Percentiles rank a stretch among this genome's conserved stretches.
These are phyloP conservation scores for Syritta pipiens DNA, from an alignment of 2,888 invertebrate genomes.

Conservation along the genomic window DNA sequence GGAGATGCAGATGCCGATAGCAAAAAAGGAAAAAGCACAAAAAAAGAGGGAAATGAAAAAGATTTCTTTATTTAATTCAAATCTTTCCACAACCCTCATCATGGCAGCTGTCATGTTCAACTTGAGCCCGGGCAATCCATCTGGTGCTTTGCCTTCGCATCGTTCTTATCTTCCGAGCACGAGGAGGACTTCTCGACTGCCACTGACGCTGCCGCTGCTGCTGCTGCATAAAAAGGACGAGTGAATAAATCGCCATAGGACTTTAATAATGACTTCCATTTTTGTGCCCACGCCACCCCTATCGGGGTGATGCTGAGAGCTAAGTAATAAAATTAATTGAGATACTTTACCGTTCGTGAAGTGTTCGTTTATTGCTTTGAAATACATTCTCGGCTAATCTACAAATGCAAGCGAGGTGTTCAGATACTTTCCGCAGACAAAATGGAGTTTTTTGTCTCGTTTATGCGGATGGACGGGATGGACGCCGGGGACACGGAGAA, in stretches of 20 bases:
- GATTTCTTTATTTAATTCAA: conserved; percentile 65
- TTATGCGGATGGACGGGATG: too few species aligned
- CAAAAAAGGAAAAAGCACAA: background rate
- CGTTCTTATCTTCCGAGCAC: conserved; percentile 30
- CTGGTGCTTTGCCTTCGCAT: conserved; percentile 27
- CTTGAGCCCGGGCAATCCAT: conserved; percentile 60
- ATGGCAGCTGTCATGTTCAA: conserved; percentile 69
- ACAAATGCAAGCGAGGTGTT: conserved; percentile 23
- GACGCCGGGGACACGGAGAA: too few species aligned
- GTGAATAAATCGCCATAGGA: conserved; percentile 68
- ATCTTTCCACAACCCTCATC: conserved; percentile 65
- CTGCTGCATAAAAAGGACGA: conserved; percentile 43
- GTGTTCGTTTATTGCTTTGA: conserved; percentile 67
- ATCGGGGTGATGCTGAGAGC: conserved; percentile 56
- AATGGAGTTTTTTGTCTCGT: too few species aligned
- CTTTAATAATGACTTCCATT: conserved; percentile 64
- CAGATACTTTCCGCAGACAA: too few species aligned
- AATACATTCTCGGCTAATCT: conserved; percentile 52
- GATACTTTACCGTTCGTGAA: conserved; percentile 68
- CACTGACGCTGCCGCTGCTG: background rate
- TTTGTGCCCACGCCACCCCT: background rate
- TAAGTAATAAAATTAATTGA: conserved; percentile 69
- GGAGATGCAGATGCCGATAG: background rate
- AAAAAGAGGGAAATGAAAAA: too few species aligned
- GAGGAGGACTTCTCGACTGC: conserved; percentile 9